Base-by-base conservation (phyloP, 1,140 invertebrate species). In the Lordiphosa stackelbergi region DNA sequence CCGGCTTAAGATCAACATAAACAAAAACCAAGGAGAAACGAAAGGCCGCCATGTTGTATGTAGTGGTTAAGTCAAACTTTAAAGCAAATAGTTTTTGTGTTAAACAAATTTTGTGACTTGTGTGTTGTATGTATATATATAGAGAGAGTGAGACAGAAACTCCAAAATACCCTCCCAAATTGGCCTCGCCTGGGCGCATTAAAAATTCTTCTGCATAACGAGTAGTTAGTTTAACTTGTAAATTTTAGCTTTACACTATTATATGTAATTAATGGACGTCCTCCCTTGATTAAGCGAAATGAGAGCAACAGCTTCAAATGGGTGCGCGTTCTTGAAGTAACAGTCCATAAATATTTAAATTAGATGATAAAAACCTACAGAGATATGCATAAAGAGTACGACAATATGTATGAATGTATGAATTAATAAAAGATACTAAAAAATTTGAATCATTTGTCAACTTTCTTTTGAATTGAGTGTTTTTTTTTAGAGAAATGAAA, bases 261-360 rank as follows among this genome's bases (percentile, higher is more conserved):
- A 45, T 69, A 45, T 63, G 38, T 79, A 81, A 83, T 79, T 83
- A 61, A 72, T 55, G 48, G 69, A 56, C 75, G 71, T 56, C 51
- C 48, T 38, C 12, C 8, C n/a, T n/a, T 11, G 5, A 22, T 46
- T 16, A 35, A 42, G 19, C 37, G 35, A 34, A 38, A 16, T 24
- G 24, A 19, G 46, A 63, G 60, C 64, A 61, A 40, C 70, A 60
- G 38, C 61, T 66, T 37, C 36, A 24, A 49, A 35, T 49, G 12
- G 65, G 55, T 53, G 56, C 65, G 49, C 65, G 77, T 71, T 75
- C 66, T 68, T 63, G 53, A 83, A 71, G 55, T 83, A 83, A 83
- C 77, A 81, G 77, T 81, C 77, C 77, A 81, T 81, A 81, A 81
- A 81, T 81, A 81, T 81, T 81, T 81, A 81, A 81, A 79, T 77